Base-by-base conservation (phyloP, 1,140 invertebrate species). In the Ceratina japonica region DNA sequence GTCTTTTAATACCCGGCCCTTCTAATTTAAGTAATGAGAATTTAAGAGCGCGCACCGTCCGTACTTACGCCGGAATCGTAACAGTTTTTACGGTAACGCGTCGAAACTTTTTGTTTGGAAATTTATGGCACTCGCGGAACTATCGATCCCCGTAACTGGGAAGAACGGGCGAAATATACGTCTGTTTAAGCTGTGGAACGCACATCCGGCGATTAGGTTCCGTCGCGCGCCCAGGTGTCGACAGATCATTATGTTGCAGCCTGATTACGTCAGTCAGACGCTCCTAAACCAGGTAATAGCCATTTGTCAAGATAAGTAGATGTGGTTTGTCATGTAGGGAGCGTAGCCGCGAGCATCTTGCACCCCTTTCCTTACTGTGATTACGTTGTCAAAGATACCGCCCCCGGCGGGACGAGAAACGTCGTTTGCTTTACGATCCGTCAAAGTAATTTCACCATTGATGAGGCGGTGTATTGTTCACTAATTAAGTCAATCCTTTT, bases 251-350 rank as follows among this genome's bases (percentile, higher is more conserved):
- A 84, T 84, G 75, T 81, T 61, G 24, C 51, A 74, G 71, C 62
- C 64, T 66, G 66, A 85, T 84, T 85, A 84, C 20, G 79, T 64
- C 72, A 59, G 31, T 85, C 51, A 68, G 51, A 44, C 68, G 70
- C 68, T 24, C 18, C 54, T 54, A 59, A 52, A 52, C 20, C 56
- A 72, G 70, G 84, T 66, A 74, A 80, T 72, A 51, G 44, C 59
- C 73, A 84, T 85, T 85, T 84, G 80, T 85, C 78, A 84, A 74
- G 79, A 78, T 85, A 85, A 84, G 75, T 83, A 74, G 70, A n/a
- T 65, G 62, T 44, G 61, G 70, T 66, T 22, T 59, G 71, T 79
- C 62, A 66, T 65, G 71, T 15, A 63, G 59, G 20, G 56, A 80
- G 51, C 51, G 62, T 18, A 24, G 31, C 76, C 73, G 15, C 81